Base-by-base conservation (phyloP, 2,113 vertebrate species). In the Epinephelus cyanopodus region DNA sequence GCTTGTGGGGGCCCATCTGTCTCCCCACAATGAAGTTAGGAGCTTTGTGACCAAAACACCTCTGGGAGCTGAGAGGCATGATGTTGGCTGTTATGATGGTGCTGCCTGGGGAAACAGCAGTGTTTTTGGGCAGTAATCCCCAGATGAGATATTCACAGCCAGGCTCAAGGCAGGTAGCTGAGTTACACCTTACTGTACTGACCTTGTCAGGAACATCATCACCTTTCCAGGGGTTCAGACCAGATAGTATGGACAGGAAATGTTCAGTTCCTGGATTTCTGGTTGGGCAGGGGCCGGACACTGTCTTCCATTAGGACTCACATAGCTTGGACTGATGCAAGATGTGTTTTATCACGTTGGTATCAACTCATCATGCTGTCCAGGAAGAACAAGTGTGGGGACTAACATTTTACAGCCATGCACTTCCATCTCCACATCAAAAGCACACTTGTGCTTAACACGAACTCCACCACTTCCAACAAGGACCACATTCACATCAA, bases 211-310 rank as follows among this genome's bases (percentile, higher is more conserved):
- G 76, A 53, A 72, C 21, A 8, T 74, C 48, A 0, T 39, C 17
- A 7, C 70, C 81, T 48, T 42, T 82, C 77, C 77, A 87, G 1
- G 45, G 47, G 9, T 2, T 76, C 42, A 83, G 7, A 39, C 76
- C 80, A 53, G 75, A 82, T 0, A 84, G 69, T 70, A 84, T 84
- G 2, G 77, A 70, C 27, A 85, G 29, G 23, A 87, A 83, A 5
- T 7, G 29, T 56, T 67, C 52, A 4, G 18, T n/a, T 7, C 80
- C 85, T 13, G 66, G 29, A 9, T 83, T 50, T 15, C 2, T 4
- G 39, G 50, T 2, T 29, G 72, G n/a, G 8, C 79, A 58, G 3
- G 74, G 69, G 6, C 68, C 23, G 3, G 85, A 75, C 6, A 76
- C 64, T 7, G 65, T 65, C 9, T 33, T 23, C 86, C 63, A 87